Evolutionary conservation across 2,888 invertebrate species (phyloP), one percentile per base, ranked within the genome.

Genomic region (Microchrysa polita): DNA sequence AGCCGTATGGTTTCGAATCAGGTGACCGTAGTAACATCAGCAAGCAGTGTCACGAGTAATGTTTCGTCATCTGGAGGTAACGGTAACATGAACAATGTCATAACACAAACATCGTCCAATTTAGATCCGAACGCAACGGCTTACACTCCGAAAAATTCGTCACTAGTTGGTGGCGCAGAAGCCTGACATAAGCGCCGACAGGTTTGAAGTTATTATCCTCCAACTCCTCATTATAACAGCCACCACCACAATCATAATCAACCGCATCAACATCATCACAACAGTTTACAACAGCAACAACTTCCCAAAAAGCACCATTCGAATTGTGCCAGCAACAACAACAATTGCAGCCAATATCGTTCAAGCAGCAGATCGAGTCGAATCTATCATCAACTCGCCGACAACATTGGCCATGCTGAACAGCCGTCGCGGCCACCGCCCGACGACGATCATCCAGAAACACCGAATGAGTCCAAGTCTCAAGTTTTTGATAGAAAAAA

Each of bases 111-210:
- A 81, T 85, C 79, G 82, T 84, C 84, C 9, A 90, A 88, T 80
- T 89, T 96, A 76, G 96, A 96, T 87, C 96, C 96, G 74, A 95
- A 96, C 86, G 96, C 96, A 77, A 91, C 92, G 77, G 93, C 93
- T 79, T 96, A 96, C 87, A 96, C 95, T 78, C 96, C 96, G 77
- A 95, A 95, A 82, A 86, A 87, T 79, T 88, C 89, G 77, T 79
- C 79, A n/a, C 76, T 79, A 72, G 80, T 80, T 67, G 78, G 80
- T 72, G 79, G 79, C 42, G 74, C 78, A 61, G 81, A 80, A 75
- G 81, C 81, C 79, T 81, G 81, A 81, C 80, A 72, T 59, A 73
- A 73, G 57, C 53, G 73, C 34, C 53, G 73, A 27, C 73, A 73
- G 40, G 73, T 73, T 22, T 73, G 73, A 73, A 65, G 65, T 65